These are phyloP conservation scores for Carduelis carduelis DNA, from an alignment of 2,797 vertebrate genomes.

Conservation along the genomic window DNA sequence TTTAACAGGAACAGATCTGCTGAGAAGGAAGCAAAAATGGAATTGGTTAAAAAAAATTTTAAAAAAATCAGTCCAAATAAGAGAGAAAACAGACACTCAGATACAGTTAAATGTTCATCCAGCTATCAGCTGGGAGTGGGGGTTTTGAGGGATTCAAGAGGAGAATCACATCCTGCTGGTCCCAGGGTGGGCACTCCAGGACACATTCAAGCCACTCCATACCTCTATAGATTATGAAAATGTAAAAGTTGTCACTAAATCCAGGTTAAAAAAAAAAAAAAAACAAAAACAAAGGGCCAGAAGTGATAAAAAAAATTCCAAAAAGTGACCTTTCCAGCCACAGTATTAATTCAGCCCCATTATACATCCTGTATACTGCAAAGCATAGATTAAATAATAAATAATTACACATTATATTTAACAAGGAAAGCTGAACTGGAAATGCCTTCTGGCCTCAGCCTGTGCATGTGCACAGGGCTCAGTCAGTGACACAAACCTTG, in stretches of 20 bases:
- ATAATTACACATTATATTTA: not conserved
- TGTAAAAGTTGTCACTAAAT: not conserved
- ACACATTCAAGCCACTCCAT: not conserved
- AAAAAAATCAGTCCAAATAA: not conserved
- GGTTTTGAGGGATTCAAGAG: not conserved
- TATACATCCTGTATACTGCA: not conserved
- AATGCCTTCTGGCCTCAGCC: not conserved
- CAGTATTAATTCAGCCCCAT: not conserved
- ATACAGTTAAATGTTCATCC: not conserved
- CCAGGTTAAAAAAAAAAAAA: not conserved
- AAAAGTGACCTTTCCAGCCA: not conserved
- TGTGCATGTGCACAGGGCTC: rapidly evolving
- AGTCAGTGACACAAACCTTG: not conserved
- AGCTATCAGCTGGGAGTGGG: not conserved
- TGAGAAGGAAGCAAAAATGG: not conserved
- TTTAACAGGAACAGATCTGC: not conserved
- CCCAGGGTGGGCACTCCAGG: not conserved
- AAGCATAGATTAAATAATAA: not conserved
- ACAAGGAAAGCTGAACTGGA: not conserved
- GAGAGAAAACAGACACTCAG: not conserved
- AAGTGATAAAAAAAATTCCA: not conserved
- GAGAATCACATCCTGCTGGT: not conserved
- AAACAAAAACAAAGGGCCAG: not conserved
- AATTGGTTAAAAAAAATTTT: not conserved
- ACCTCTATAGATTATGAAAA: not conserved